A percentile compares a stretch with the other conserved stretches of the same genome.
phyloP scores from a whole-genome alignment of 2,888 invertebrate genomes.

The Creontiades dilutus region DNA sequence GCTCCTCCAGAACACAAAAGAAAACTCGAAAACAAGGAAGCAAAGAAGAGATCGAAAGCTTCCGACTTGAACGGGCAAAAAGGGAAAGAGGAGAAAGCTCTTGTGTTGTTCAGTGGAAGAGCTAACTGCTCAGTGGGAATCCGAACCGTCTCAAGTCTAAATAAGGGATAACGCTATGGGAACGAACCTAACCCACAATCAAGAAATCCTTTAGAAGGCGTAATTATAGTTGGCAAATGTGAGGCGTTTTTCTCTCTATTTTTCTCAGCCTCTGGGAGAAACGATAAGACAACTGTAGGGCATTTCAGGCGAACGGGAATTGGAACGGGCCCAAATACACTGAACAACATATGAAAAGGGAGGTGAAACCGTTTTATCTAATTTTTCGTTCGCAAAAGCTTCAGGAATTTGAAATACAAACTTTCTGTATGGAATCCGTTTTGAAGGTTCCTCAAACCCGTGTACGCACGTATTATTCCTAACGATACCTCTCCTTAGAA shows the following conservation, averaged over 20 bases:
- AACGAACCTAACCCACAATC: neutral
- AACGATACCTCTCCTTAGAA: no score
- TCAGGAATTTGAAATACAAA: no score
- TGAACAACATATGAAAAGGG: no score
- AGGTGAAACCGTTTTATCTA: no score
- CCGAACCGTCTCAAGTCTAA: slow-evolving; percentile 1
- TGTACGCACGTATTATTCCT: no score
- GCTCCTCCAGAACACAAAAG: neutral
- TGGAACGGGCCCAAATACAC: neutral
- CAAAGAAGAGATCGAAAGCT: neutral
- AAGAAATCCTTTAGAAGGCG: neutral
- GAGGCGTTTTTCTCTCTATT: neutral
- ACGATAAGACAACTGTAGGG: neutral
- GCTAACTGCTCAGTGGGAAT: slow-evolving; percentile 16
- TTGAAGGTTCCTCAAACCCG: no score
- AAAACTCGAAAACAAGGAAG: neutral
- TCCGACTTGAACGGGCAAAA: neutral
- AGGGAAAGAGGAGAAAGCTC: neutral
- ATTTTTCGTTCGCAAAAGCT: no score
- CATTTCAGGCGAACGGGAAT: neutral
- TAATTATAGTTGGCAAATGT: slow-evolving; percentile 26
- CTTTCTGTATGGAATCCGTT: no score
- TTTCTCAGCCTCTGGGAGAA: neutral
- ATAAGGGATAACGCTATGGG: slow-evolving; percentile 29
- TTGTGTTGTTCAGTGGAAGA: neutral